Percentiles rank a stretch among this genome's conserved stretches.
Conservation (phyloP, 2,113 vertebrate species). For the Tragelaphus strepsiceros region DNA sequence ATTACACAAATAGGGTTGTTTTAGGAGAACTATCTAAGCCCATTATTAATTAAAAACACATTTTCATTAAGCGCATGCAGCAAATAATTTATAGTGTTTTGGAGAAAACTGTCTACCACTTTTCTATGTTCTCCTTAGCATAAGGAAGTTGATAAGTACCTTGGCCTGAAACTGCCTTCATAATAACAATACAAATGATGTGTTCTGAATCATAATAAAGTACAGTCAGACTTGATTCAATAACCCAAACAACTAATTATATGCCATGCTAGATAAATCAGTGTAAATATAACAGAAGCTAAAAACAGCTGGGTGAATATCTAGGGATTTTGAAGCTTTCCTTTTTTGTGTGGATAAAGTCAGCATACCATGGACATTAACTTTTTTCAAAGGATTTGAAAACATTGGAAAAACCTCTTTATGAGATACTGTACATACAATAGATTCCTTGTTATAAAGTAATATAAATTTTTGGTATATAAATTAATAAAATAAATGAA, state of each 20-base stretch:
- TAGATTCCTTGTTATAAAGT: not conserved
- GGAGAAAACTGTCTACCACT: not conserved
- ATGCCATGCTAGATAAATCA: conserved; percentile 65
- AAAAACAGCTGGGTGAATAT: conserved; percentile 44
- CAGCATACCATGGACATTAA: not conserved
- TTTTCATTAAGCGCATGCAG: not conserved
- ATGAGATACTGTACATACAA: not conserved
- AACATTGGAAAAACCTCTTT: not conserved
- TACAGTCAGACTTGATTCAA: conserved; percentile 52
- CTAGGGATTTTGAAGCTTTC: conserved; percentile 47
- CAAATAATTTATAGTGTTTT: not conserved
- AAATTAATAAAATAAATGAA: not conserved
- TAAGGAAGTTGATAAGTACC: not conserved
- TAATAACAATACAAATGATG: conserved; percentile 62
- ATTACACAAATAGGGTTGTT: not conserved
- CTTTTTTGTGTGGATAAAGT: conserved; percentile 4
- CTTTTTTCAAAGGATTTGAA: not conserved
- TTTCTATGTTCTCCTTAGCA: conserved; percentile 1
- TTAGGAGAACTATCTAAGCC: not conserved
- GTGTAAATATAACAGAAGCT: conserved; percentile 48
- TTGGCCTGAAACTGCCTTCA: conserved; percentile 38
- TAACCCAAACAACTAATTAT: conserved; percentile 64
- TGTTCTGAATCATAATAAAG: conserved; percentile 57
- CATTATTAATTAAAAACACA: conserved; percentile 27
- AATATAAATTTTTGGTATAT: not conserved